Conservation (phyloP, 2,797 vertebrate genomes). For the Poecilia velifera region DNA sequence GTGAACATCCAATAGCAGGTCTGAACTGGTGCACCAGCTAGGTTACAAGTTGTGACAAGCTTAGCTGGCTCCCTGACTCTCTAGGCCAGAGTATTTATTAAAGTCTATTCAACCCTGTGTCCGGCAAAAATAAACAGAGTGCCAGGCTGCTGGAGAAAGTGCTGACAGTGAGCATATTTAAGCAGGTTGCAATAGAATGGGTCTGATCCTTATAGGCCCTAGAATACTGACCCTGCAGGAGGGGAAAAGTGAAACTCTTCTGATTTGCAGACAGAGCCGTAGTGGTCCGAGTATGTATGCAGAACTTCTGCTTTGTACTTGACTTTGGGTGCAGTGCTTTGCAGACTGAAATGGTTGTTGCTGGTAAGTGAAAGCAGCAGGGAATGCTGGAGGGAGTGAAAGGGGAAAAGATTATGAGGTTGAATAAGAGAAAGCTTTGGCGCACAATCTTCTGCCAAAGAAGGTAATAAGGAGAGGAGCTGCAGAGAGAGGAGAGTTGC, state of each 20-base stretch:
- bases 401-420: slow-evolving; percentile 38
- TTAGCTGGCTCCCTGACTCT: slow-evolving; percentile 79
- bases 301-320: slow-evolving; percentile 69
- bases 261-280: slow-evolving; percentile 41
- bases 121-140: slow-evolving; percentile 84
- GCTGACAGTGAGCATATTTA: slow-evolving; percentile 82
- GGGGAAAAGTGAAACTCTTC: slow-evolving; percentile 31
- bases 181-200: slow-evolving; percentile 76
- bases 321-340: slow-evolving; percentile 78
- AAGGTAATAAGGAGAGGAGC: slow-evolving; percentile 68
- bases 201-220: slow-evolving; percentile 60
- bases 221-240: slow-evolving; percentile 53
- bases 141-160: slow-evolving; percentile 78
- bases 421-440: slow-evolving; percentile 38
- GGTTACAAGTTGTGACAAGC: slow-evolving; percentile 85
- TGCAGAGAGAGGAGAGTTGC: slow-evolving; percentile 54
- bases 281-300: slow-evolving; percentile 33
- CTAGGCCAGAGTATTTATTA: slow-evolving; percentile 79
- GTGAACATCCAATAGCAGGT: slow-evolving; percentile 61
- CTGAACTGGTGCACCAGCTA: slow-evolving; percentile 71
- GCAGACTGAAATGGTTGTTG: slow-evolving; percentile 64
- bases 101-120: slow-evolving; percentile 82
- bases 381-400: slow-evolving; percentile 7
- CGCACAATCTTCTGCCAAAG: slow-evolving; percentile 52
- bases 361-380: slow-evolving; percentile 27